Evolutionary conservation across 2,888 invertebrate species (phyloP), one percentile per base, ranked within the genome.

Genomic region (Busseola fusca): DNA sequence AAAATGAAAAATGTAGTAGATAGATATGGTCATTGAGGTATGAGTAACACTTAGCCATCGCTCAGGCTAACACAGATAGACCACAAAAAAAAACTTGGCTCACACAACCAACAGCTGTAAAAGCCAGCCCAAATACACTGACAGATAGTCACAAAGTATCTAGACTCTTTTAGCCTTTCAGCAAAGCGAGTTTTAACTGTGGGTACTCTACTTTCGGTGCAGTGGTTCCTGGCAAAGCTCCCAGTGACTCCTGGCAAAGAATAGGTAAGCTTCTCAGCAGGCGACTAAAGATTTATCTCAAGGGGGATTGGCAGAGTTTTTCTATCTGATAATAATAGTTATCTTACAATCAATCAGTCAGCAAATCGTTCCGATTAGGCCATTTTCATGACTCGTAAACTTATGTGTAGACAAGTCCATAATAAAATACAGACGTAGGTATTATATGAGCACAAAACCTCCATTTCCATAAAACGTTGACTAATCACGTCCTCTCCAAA

Each of bases 401-500:
- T 7, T 21, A 14, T 48, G 34, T 34, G 7, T 34, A 48, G 16
- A 60, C 12, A 45, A 37, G 3, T 72, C 18, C 9, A 4, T 27
- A 48, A 37, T 5, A 16, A 37, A 37, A 30, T 18, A 3, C 14
- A 42, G 42, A 25, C 30, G 10, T 42, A n/a, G n/a, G n/a, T n/a
- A 18, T 3, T 25, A 4, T 25, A 27, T 9, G 16, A 45, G 21
- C 34, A 25, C 12, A 34, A 25, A 57, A 56, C 27, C 3, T 48
- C 6, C 0, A 54, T 71, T 54, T 62, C 14, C 27, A 34, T 50
- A 70, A 54, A 45, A 58, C 25, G 40, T 45, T 16, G 18, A 40
- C n/a, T 50, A 60, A 60, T 70, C 52, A 70, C 58, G 62, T 59
- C n/a, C 37, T 60, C 40, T 58, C 56, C 76, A 30, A 69, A 70